Evolutionary conservation across 1,140 invertebrate genomes (phyloP).

Genomic region (Alviniconcha marisindica): DNA sequence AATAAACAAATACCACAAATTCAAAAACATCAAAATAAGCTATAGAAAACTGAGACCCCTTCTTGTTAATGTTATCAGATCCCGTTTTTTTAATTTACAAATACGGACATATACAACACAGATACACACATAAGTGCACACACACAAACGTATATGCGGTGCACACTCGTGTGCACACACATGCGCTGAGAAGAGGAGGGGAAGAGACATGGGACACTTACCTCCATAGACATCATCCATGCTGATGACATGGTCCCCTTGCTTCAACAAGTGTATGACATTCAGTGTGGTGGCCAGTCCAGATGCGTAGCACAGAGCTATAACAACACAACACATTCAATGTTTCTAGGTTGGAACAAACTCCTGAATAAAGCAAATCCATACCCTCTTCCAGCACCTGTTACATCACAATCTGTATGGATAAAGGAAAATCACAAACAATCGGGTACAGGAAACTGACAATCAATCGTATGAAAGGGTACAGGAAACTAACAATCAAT

Average conservation of each 20-base stretch:
- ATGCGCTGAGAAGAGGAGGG: too few relatives aligned
- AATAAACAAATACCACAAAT: conserved; percentile 18
- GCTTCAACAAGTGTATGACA: conserved; percentile 84
- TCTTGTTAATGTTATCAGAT: background rate
- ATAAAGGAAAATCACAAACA: too few relatives aligned
- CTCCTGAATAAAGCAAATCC: too few relatives aligned
- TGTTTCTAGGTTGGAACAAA: too few relatives aligned
- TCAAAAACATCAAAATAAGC: conserved; percentile 23
- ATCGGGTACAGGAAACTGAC: too few relatives aligned
- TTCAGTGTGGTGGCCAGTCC: conserved; percentile 91
- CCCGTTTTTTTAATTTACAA: too few relatives aligned
- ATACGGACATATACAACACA: too few relatives aligned
- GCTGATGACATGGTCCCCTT: conserved; percentile 93
- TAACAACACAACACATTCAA: conserved; percentile 41
- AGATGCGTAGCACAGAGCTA: conserved; percentile 84
- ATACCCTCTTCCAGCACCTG: too few relatives aligned
- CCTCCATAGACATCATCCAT: conserved; percentile 97
- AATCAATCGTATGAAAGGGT: too few relatives aligned
- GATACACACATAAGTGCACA: background rate
- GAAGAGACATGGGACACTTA: conserved; percentile 44
- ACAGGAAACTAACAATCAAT: too few relatives aligned
- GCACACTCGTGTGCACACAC: background rate
- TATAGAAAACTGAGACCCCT: background rate
- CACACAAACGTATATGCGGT: background rate
- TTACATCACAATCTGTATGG: too few relatives aligned